phyloP scores from a whole-genome alignment of 2,888 invertebrate genomes.

The Himalopsyche tibetana region DNA sequence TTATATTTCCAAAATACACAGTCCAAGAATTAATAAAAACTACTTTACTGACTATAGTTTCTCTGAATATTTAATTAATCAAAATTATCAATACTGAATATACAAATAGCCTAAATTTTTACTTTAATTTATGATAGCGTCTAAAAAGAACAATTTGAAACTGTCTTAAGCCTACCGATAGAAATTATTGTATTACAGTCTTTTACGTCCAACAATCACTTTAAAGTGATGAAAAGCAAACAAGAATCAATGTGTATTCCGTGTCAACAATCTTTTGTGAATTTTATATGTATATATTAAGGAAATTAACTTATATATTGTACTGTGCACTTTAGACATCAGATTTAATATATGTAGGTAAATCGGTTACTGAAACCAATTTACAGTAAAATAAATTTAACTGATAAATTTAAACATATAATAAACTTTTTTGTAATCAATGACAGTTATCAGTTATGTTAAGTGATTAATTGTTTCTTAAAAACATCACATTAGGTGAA shows the following conservation, averaged over 20 bases:
- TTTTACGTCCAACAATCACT: constrained; percentile 37
- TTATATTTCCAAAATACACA: too few relatives aligned
- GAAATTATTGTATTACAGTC: not conserved
- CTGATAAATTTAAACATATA: not conserved
- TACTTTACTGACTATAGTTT: too few relatives aligned
- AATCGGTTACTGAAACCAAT: constrained; percentile 13
- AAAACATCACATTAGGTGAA: too few relatives aligned
- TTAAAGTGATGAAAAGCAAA: constrained; percentile 19
- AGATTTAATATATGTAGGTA: not conserved
- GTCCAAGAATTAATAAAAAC: too few relatives aligned
- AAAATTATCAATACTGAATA: not conserved
- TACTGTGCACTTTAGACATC: constrained; percentile 27
- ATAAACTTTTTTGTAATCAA: not conserved
- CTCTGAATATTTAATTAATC: too few relatives aligned
- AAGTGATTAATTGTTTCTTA: too few relatives aligned
- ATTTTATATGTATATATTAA: constrained; percentile 24
- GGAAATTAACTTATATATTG: constrained; percentile 5
- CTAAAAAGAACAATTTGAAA: not conserved
- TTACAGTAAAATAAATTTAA: not conserved
- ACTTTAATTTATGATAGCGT: not conserved
- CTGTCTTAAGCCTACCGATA: not conserved
- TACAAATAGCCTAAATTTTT: not conserved
- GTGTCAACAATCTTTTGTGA: constrained; percentile 25
- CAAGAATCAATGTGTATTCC: constrained; percentile 35
- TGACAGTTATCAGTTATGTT: too few relatives aligned